These are phyloP conservation scores for Ceratina japonica DNA, from an alignment of 1,140 invertebrate species.

Conservation along the genomic window DNA sequence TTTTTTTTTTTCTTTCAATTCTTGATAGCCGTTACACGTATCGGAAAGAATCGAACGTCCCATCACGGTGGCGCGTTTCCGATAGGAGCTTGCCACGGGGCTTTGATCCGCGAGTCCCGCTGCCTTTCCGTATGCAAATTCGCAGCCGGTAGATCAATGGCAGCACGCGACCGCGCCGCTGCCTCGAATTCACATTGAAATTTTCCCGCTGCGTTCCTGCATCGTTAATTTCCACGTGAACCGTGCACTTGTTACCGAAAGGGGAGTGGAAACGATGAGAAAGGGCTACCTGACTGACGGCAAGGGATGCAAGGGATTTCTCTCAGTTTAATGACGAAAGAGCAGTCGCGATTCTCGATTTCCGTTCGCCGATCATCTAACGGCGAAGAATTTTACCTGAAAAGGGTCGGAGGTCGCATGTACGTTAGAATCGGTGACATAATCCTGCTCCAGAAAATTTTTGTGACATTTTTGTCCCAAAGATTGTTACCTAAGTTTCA, in stretches of 20 bases:
- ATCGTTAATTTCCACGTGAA: conserved; percentile 61
- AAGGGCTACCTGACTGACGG: conserved; percentile 24
- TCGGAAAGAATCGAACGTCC: conserved; percentile 36
- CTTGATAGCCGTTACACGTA: conserved; percentile 42
- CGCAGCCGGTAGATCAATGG: conserved; percentile 38
- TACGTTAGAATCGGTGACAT: neutral
- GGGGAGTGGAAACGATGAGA: neutral
- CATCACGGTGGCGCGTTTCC: conserved; percentile 13
- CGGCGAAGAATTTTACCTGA: neutral
- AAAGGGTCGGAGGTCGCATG: neutral
- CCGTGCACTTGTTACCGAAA: conserved; percentile 55
- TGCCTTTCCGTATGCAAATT: conserved; percentile 59
- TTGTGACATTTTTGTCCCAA: neutral
- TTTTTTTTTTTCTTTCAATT: conserved; percentile 30
- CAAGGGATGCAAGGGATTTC: neutral
- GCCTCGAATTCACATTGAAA: conserved; percentile 65
- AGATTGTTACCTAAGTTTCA: neutral
- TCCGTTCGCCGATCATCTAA: neutral
- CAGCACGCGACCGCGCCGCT: conserved; percentile 67
- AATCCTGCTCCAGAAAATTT: neutral
- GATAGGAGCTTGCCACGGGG: conserved; percentile 29
- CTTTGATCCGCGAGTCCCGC: conserved; percentile 34
- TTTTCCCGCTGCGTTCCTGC: conserved; percentile 54
- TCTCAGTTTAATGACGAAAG: conserved; percentile 19
- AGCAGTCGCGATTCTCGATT: neutral